phyloP scores from a whole-genome alignment of 2,888 invertebrate species.

The Adela reaumurella region DNA sequence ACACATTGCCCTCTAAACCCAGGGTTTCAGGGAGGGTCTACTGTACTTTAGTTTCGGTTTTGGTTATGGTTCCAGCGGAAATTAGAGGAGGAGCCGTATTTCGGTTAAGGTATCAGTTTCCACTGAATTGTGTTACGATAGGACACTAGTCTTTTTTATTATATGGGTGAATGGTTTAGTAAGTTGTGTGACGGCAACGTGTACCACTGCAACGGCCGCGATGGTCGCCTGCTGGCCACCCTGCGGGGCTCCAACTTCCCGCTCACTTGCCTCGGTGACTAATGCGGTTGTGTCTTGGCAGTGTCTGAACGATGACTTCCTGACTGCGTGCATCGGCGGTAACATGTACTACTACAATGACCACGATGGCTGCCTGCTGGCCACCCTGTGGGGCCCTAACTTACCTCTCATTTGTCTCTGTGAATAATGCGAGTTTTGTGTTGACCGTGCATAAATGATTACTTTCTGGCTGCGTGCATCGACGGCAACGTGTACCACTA shows the following conservation, averaged over 20 bases:
- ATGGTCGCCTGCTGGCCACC: slow-evolving; percentile 51
- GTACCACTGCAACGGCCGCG: slow-evolving; percentile 53
- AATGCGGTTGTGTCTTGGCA: slow-evolving; percentile 20
- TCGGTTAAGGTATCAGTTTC: too few species aligned
- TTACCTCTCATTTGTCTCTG: slow-evolving; percentile 61
- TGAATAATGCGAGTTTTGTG: slow-evolving; percentile 10
- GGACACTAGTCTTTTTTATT: too few species aligned
- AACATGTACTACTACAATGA: slow-evolving; percentile 59
- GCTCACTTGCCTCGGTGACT: slow-evolving; percentile 56
- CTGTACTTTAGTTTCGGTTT: too few species aligned
- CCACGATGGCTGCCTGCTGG: slow-evolving; percentile 45
- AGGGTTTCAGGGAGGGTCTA: too few species aligned
- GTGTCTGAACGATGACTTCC: slow-evolving; percentile 56
- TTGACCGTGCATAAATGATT: slow-evolving; percentile 55
- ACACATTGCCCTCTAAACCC: too few species aligned
- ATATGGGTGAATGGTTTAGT: too few species aligned
- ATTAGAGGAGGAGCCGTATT: too few species aligned
- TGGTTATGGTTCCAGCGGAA: too few species aligned
- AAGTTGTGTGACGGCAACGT: slow-evolving; percentile 63
- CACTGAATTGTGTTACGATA: too few species aligned
- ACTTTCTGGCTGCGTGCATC: slow-evolving; percentile 61
- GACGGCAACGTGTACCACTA: slow-evolving; percentile 63
- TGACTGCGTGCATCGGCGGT: slow-evolving; percentile 63
- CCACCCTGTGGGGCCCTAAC: slow-evolving; percentile 56
- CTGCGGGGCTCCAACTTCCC: slow-evolving; percentile 57